phyloP scores from a whole-genome alignment of 92 coral and sea anemone genomes.

The Palythoa grandis region DNA sequence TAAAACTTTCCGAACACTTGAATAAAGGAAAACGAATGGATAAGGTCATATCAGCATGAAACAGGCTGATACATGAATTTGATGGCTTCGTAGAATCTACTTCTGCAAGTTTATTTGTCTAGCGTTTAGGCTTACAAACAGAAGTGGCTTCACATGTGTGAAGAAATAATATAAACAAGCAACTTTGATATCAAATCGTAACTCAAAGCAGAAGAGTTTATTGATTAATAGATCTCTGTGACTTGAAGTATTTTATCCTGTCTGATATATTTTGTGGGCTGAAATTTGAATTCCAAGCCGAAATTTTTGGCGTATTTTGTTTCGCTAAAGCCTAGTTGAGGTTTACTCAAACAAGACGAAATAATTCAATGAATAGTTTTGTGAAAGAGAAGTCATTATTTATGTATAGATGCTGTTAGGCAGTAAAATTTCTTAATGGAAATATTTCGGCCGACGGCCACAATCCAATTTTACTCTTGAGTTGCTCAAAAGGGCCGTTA shows the following conservation, averaged over 20 bases:
- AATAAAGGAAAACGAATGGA: conserved; percentile 5
- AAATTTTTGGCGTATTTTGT: not conserved
- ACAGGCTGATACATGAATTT: not conserved
- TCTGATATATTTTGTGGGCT: not conserved
- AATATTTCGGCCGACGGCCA: conserved; percentile 1
- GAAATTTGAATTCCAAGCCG: not conserved
- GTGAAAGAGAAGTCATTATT: conserved; percentile 9
- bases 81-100: not conserved
- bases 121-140: not conserved
- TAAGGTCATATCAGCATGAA: not conserved
- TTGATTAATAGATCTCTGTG: not conserved
- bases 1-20: conserved; percentile 28
- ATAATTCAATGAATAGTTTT: not conserved
- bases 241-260: not conserved
- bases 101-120: conserved; percentile 20
- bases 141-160: not conserved
- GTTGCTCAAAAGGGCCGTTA: not conserved
- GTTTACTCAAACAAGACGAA: not conserved
- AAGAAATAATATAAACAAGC: not conserved
- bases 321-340: not conserved
- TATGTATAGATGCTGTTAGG: conserved; percentile 21
- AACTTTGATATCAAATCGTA: not conserved
- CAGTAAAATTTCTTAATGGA: conserved; percentile 16
- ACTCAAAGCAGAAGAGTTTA: not conserved
- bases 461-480: conserved; percentile 18